phyloP scores from a whole-genome alignment of 2,888 invertebrate genomes.

The Ochropleura leucogaster region DNA sequence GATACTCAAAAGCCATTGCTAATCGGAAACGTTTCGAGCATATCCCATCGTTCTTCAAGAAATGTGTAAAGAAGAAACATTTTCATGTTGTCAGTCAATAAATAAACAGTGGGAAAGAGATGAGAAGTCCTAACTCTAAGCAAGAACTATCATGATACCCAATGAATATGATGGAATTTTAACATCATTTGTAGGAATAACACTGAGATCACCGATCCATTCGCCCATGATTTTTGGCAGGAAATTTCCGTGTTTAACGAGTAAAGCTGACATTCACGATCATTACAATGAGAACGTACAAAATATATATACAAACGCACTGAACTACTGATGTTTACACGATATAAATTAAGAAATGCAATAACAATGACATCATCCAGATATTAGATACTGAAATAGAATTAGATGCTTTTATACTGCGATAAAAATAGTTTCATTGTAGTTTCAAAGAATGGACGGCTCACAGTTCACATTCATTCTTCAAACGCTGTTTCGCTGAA shows the following conservation, averaged over 20 bases:
- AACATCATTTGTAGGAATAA: not conserved
- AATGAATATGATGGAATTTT: constrained; percentile 1
- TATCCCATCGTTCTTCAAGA: not conserved
- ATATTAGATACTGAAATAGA: constrained; percentile 43
- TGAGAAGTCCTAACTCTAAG: not conserved
- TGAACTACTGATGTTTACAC: constrained; percentile 25
- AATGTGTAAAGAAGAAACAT: not conserved
- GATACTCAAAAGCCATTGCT: constrained; percentile 21
- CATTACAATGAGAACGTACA: constrained; percentile 22
- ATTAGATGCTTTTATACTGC: constrained; percentile 58
- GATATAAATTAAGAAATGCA: constrained; percentile 49
- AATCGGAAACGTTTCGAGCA: constrained; percentile 19
- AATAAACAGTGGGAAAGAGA: not conserved
- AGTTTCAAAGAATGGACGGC: constrained; percentile 39
- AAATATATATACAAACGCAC: constrained; percentile 7
- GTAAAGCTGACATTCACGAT: constrained; percentile 12
- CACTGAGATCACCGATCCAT: constrained; percentile 26
- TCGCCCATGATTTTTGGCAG: not conserved
- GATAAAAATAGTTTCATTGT: constrained; percentile 57
- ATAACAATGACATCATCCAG: constrained; percentile 53
- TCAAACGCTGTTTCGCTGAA: constrained; percentile 1
- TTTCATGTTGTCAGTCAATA: not conserved
- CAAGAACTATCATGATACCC: not conserved
- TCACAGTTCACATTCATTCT: constrained; percentile 18
- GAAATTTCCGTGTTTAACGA: constrained; percentile 2